Evolutionary conservation across 2,113 vertebrate genomes (phyloP), one percentile per base, ranked within the genome.

Genomic region (Ranitomeya variabilis): DNA sequence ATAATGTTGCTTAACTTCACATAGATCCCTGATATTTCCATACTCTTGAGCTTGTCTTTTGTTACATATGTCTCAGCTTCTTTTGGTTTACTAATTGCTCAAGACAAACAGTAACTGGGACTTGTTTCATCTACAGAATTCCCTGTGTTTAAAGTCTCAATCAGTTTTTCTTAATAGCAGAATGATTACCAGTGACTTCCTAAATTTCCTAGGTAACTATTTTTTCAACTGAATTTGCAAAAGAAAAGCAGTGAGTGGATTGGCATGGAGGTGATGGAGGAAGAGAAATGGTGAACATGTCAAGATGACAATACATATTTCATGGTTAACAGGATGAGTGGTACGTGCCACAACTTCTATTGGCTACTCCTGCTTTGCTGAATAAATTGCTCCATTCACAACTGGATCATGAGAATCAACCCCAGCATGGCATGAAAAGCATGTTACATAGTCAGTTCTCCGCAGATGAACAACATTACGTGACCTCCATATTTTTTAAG

Each of bases 251-350:
- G 92, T 92, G 92, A 93, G 92, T 92, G 92, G 89, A 94, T 94
- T 95, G 94, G 95, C 93, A 89, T 73, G 86, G 93, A 96, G 95
- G 95, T 95, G 95, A 93, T 83, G 87, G 93, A 92, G 92, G 94
- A 95, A 94, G 87, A 93, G 93, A 94, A 94, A 92, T 93, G 92
- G 88, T 92, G 91, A 91, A 85, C 92, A 92, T 74, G 94, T 96
- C 95, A 97, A 96, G 95, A 95, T 94, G 96, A 95, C 94, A 95
- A 92, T 91, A 89, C 91, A 89, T 90, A 93, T 95, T 95, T 95
- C 91, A 91, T 92, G 93, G 94, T 93, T 92, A 94, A 90, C 67
- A 92, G 92, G 94, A 93, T 94, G 92, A 95, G 90, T 89, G 91
- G 91, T 90, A 91, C 90, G 91, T 91, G 92, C 77, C 90, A 91